Base-by-base conservation (phyloP, 2,888 invertebrate species). In the Drosophila siamana region DNA sequence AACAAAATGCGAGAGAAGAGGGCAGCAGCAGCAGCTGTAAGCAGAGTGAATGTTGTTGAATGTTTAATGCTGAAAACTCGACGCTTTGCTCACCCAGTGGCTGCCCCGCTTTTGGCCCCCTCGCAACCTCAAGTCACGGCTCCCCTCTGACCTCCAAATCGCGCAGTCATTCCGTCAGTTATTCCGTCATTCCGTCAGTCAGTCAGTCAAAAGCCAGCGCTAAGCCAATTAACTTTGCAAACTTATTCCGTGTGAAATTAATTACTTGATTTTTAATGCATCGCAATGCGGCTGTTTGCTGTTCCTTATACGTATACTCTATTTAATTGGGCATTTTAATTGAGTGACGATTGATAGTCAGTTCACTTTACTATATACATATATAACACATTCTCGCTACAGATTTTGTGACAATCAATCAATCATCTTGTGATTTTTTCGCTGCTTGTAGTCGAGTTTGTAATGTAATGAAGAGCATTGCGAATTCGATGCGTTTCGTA, bases 201-300 rank as follows among this genome's bases (percentile, higher is more conserved):
- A 54, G 38, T 74, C 52, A 76, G 77, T 74, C 70, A 74, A 77
- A 78, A 83, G 81, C 73, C 73, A 78, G 50, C 73, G 69, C 66
- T 68, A 67, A 80, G 84, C 85, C 85, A 84, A 87, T 84, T 84
- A 87, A 87, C 75, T 76, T 80, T 67, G 82, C 71, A 71, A 86
- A 81, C 76, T 78, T 78, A 84, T 78, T 85, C 78, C 82, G 87
- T 87, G 82, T 85, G 85, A 87, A 87, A 87, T 78, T 78, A 85
- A 76, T 87, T 81, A 78, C 79, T 72, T 70, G 74, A 65, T 70
- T 81, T 81, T 77, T 51, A 71, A 74, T 80, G 54, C 61, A 64
- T 62, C 59, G 51, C 50, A 48, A 43, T 51, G 59, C 26, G 43
- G 55, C 54, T 59, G 16, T 6, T 50, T 56, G 22, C 30, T 64